Evolutionary conservation across 2,113 vertebrate species (phyloP).

Genomic region (Galemys pyrenaicus): DNA sequence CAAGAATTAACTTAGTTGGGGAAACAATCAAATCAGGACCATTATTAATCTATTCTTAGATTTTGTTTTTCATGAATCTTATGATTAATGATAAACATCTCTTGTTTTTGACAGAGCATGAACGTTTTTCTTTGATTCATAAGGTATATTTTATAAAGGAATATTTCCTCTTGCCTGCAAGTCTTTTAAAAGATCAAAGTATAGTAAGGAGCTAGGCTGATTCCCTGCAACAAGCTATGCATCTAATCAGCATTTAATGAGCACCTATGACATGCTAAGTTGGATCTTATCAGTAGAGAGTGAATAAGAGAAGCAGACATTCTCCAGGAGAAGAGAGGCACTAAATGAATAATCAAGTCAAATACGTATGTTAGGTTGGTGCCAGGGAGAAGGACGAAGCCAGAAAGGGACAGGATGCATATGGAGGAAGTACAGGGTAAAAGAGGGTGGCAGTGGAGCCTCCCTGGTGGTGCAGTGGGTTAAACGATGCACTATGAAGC

Average conservation of each 20-base stretch:
- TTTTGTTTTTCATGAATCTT: neutral
- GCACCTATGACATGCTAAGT: neutral
- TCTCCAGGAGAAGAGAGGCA: neutral
- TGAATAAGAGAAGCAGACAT: neutral
- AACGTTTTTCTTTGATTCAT: neutral
- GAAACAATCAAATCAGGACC: neutral
- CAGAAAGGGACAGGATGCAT: neutral
- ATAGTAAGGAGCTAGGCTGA: neutral
- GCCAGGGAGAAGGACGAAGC: neutral
- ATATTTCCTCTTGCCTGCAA: neutral
- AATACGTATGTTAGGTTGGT: neutral
- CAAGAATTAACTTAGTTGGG: no score
- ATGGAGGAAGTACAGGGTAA: neutral
- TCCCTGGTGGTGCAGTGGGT: no score
- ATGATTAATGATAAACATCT: neutral
- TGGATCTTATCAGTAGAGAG: neutral
- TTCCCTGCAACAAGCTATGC: neutral
- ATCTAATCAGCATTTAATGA: neutral
- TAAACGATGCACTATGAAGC: no score
- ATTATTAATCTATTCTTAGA: neutral
- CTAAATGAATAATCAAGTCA: neutral
- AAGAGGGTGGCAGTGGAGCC: no score
- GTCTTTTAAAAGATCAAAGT: neutral
- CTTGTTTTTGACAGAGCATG: neutral
- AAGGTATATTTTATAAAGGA: neutral